Base-by-base conservation (phyloP, 2,113 vertebrate genomes). In the Cairina moschata region DNA sequence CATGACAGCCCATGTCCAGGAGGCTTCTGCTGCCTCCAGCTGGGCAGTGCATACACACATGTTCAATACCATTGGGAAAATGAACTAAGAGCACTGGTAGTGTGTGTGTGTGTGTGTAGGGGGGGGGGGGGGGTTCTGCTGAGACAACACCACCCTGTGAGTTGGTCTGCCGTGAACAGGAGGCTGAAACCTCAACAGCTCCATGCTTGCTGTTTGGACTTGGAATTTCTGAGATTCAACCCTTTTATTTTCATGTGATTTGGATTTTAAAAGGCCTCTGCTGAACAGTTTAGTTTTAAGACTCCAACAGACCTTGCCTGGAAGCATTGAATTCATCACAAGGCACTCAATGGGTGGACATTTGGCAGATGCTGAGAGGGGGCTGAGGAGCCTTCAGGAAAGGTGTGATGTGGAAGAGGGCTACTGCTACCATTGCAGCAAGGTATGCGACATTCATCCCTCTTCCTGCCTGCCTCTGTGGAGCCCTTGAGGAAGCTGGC, bases 211-310 rank as follows among this genome's bases (percentile, higher is more conserved):
- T 77, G 32, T n/a, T n/a, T 56, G 17, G 16, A 7, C 18, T 74
- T 83, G 34, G 28, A 9, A 73, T 73, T 83, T 93, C 50, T 50
- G 42, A 48, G 40, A 69, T 59, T 91, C 58, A 80, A 26, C 17
- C 21, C 12, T 90, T 69, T 83, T 32, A n/a, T 93, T 91, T 85
- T 77, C 13, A 62, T 23, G 6, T 28, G 66, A 44, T 86, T 91
- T 83, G 26, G 31, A 77, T 66, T 93, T 91, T 92, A 8, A 78
- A 89, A 89, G 40, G 23, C 32, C 12, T 85, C 78, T 79, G 36
- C 16, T 79, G 32, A 86, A 58, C 32, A 16, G 8, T 72, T 92
- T 68, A 15, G 13, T 75, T 79, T 90, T 26, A 85, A 52, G 46
- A 84, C 32, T 84, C 31, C 31, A 78, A 44, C 15, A 72, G 73